Percentiles rank a stretch among this genome's conserved stretches.
Conservation (phyloP, 2,797 vertebrate genomes). For the Novumbra hubbsi region DNA sequence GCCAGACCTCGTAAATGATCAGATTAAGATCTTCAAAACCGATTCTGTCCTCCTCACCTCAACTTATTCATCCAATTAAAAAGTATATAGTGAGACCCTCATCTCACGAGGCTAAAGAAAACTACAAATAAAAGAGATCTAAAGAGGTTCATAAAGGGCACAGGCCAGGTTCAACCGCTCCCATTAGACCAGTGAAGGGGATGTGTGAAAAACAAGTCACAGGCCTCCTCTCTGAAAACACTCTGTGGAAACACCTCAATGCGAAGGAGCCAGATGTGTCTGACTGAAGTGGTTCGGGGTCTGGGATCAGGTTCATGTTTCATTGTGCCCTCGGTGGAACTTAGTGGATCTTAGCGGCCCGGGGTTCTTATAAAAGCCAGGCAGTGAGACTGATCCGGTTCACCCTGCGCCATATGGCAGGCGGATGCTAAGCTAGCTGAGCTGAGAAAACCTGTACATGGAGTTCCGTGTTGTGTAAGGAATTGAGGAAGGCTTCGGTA, state of each 20-base stretch:
- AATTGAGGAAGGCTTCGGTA: not conserved
- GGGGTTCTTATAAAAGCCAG: constrained; percentile 52
- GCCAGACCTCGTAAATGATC: not conserved
- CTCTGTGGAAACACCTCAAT: not conserved
- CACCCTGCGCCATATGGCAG: constrained; percentile 48
- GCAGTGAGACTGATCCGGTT: constrained; percentile 24
- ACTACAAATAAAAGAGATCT: constrained; percentile 52
- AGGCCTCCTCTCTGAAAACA: constrained; percentile 9
- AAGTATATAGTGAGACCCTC: not conserved
- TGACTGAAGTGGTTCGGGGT: constrained; percentile 20
- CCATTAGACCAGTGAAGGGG: constrained; percentile 62
- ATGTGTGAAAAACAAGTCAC: constrained; percentile 44
- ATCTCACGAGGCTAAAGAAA: not conserved
- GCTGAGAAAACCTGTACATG: not conserved
- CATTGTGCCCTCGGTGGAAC: constrained; percentile 48
- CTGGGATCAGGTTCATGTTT: constrained; percentile 55
- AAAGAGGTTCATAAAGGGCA: constrained; percentile 15
- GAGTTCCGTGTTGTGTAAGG: not conserved
- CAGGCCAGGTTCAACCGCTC: constrained; percentile 28
- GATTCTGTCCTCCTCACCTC: not conserved
- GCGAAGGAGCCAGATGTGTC: constrained; percentile 59
- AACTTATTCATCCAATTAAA: not conserved
- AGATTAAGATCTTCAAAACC: not conserved
- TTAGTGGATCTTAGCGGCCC: constrained; percentile 50
- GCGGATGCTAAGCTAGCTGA: constrained; percentile 32